These are phyloP conservation scores for Mamestra configurata DNA, from an alignment of 1,140 invertebrate species.

Conservation along the genomic window DNA sequence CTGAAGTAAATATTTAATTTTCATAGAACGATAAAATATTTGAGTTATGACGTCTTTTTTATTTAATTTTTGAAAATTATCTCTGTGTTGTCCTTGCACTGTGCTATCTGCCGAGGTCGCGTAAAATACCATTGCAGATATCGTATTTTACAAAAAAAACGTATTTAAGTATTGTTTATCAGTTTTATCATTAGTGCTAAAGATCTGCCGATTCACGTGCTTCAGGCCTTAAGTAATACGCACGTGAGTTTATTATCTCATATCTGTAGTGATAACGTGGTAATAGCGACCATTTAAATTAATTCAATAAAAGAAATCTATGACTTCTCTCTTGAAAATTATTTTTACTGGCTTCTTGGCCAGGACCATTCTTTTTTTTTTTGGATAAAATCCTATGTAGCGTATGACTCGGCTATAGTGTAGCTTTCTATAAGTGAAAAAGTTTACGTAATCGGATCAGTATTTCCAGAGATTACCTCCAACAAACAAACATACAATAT, in stretches of 20 bases:
- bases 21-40: not conserved
- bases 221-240: conserved; percentile 14
- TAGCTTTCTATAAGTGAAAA: no score
- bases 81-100: not conserved
- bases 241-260: conserved; percentile 5
- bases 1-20: no score
- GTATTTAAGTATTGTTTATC: conserved; percentile 21
- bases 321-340: no score
- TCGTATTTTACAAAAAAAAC: not conserved
- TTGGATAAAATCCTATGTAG: no score
- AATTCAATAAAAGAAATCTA: not conserved
- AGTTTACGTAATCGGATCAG: no score
- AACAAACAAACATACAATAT: no score
- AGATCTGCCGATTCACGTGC: conserved; percentile 11
- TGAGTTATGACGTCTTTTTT: no score
- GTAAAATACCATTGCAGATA: not conserved
- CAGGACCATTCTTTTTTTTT: no score
- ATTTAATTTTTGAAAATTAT: not conserved
- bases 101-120: not conserved
- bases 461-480: no score
- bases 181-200: conserved; percentile 3
- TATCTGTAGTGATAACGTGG: conserved; percentile 10
- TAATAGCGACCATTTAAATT: not conserved
- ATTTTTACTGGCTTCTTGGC: no score
- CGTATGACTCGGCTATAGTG: no score